Evolutionary conservation across 2,797 vertebrate species (phyloP).

Genomic region (Gallinago stenura): DNA sequence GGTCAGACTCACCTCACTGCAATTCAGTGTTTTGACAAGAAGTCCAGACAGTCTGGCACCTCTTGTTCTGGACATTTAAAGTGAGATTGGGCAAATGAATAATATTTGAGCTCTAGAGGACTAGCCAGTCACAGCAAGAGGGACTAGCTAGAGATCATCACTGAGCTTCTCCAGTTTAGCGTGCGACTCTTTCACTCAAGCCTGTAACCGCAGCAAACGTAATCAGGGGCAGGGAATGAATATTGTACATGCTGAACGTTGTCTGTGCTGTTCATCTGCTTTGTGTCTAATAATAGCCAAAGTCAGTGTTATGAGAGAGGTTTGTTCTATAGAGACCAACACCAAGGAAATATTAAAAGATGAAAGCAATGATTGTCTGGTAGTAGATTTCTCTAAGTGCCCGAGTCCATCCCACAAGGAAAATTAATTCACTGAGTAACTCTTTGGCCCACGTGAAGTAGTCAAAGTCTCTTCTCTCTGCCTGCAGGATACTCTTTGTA

Average conservation of each 20-base stretch:
- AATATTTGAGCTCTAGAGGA: not conserved
- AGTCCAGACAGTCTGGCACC: not conserved
- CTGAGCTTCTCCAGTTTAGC: not conserved
- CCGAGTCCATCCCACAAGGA: not conserved
- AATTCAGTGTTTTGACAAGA: not conserved
- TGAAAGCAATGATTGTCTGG: not conserved
- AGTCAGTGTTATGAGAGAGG: not conserved
- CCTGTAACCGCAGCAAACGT: not conserved
- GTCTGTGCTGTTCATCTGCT: not conserved
- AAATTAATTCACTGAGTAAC: not conserved
- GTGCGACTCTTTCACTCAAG: not conserved
- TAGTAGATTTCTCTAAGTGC: not conserved
- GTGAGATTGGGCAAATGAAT: not conserved
- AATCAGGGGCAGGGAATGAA: not conserved
- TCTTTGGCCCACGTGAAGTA: not conserved
- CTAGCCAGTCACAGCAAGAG: not conserved
- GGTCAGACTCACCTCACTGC: not conserved
- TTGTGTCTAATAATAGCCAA: not conserved
- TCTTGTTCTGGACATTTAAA: not conserved
- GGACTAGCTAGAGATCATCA: not conserved
- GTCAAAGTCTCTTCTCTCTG: not conserved
- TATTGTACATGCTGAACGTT: fast-evolving
- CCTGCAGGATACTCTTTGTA: not conserved
- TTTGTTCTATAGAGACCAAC: not conserved
- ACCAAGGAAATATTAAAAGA: not conserved